Base-by-base conservation (phyloP, 2,113 vertebrate genomes). In the Microtus montanus region DNA sequence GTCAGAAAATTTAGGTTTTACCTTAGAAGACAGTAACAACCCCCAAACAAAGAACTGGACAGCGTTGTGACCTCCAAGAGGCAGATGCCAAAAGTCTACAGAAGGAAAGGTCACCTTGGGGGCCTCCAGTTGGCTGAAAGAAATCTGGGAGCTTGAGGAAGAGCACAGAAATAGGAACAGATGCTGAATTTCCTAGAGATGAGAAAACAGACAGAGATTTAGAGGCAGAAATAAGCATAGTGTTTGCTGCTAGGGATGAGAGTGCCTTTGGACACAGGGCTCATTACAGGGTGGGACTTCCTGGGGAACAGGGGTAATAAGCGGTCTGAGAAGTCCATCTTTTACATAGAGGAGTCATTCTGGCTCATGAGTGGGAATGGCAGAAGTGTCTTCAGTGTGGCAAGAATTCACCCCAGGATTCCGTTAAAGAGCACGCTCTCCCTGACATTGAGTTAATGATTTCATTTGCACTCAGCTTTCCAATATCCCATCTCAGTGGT, bases 401-500 rank as follows among this genome's bases (percentile, higher is more conserved):
- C n/a, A 24, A 82, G 79, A 96, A 41, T 44, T 90, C 92, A 70
- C 84, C 84, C 85, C 90, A 92, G 90, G 93, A 88, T 64, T 87
- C 66, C 61, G 87, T 85, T 90, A 47, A 95, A 97, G 87, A 88
- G 54, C 61, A 52, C 0, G 19, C 28, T 54, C 84, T 20, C 86
- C 92, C 52, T 78, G 77, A 95, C 93, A 93, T 5, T 71, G 93
- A 97, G 80, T 71, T 97, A 94, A 92, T 87, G 90, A 95, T 79
- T 96, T 96, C 95, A 96, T 86, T 92, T 93, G 73, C 85, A 90
- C 90, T 74, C 93, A 74, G 80, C 73, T 95, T 97, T 96, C 94
- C 97, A 97, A 96, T 97, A 97, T 96, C 92, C 73, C 61, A 73
- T 96, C 94, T 94, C 95, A 96, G 95, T 97, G 93, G 92, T 92